Evolutionary conservation across 1,140 invertebrate species (phyloP).

Genomic region (Brachystomella parvula): DNA sequence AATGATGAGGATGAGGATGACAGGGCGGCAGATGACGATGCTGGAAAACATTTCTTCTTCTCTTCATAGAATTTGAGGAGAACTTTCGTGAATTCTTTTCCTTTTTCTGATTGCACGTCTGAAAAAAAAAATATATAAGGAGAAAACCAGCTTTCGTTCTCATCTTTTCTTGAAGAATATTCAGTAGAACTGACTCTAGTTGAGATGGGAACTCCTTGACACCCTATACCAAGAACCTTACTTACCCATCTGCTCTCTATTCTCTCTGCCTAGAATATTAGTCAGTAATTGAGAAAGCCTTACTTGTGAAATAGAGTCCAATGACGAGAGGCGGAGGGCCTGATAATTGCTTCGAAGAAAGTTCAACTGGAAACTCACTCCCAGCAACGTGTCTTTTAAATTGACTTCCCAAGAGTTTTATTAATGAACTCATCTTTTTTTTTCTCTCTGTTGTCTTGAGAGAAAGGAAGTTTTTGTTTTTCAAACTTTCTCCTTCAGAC

Average conservation of each 20-base stretch:
- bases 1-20: background rate
- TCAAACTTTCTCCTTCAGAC: no score
- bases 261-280: background rate
- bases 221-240: no score
- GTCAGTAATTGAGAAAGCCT: background rate
- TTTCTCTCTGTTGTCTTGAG: background rate
- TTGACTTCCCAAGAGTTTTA: constrained; percentile 20
- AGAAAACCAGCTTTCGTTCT: background rate
- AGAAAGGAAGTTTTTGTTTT: background rate
- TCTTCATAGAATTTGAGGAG: constrained; percentile 13
- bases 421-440: background rate
- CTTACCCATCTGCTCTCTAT: no score
- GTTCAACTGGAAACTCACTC: constrained; percentile 2
- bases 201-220: no score
- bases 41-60: constrained; percentile 4
- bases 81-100: constrained; percentile 18
- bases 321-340: background rate
- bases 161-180: background rate
- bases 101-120: constrained; percentile 16
- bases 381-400: constrained; percentile 1
- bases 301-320: constrained; percentile 25
- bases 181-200: background rate
- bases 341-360: background rate
- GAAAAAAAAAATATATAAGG: constrained; percentile 4
- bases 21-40: constrained; percentile 1